These are phyloP conservation scores for Scaptomyza flava DNA, from an alignment of 2,888 invertebrate species.

Conservation along the genomic window DNA sequence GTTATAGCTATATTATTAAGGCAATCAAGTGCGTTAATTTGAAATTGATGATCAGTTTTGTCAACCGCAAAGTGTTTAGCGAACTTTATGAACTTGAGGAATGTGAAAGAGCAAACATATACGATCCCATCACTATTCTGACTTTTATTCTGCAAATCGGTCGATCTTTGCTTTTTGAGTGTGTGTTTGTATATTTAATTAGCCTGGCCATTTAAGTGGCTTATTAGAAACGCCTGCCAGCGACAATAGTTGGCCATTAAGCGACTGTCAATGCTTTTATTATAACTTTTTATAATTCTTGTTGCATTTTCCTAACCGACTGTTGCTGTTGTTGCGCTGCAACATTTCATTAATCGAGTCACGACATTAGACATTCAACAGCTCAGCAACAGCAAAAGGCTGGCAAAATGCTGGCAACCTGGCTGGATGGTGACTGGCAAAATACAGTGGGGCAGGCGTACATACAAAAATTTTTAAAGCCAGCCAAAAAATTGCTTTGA, in stretches of 20 bases:
- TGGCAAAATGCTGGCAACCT: conserved; percentile 37
- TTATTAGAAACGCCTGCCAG: conserved; percentile 62
- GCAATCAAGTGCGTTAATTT: conserved; percentile 69
- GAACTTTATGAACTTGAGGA: conserved; percentile 18
- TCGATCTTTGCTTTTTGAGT: neutral
- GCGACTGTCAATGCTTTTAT: conserved; percentile 77
- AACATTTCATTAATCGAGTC: conserved; percentile 78
- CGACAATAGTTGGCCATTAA: conserved; percentile 73
- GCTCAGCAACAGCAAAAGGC: conserved; percentile 44
- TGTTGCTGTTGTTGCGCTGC: conserved; percentile 41
- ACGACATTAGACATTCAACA: conserved; percentile 79
- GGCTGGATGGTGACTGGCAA: conserved; percentile 31
- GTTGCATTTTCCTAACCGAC: conserved; percentile 65
- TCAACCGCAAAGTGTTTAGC: conserved; percentile 42
- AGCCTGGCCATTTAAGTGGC: conserved; percentile 68
- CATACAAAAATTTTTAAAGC: conserved; percentile 64
- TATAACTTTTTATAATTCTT: conserved; percentile 77
- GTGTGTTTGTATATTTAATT: conserved; percentile 57
- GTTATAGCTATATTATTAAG: conserved; percentile 69
- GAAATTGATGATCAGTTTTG: conserved; percentile 63
- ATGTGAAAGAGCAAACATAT: conserved; percentile 5
- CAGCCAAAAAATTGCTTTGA: conserved; percentile 75
- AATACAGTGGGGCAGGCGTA: conserved; percentile 42
- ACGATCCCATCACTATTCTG: conserved; percentile 14
- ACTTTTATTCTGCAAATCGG: no score